Evolutionary conservation across 1,140 invertebrate species (phyloP).

Genomic region (Musca domestica): DNA sequence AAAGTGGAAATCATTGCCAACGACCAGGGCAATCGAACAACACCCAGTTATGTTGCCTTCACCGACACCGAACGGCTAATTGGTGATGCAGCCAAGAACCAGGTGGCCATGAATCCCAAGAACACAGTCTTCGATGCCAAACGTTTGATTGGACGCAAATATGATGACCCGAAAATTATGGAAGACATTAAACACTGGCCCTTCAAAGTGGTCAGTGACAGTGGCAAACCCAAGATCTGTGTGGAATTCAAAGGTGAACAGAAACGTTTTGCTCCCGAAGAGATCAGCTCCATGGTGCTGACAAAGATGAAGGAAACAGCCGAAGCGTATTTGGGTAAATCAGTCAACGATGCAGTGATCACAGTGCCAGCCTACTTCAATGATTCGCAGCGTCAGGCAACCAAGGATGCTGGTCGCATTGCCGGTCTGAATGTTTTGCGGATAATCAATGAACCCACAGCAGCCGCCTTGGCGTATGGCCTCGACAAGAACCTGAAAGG

Average conservation of each 20-base stretch:
- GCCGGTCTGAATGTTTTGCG: conserved; percentile 66
- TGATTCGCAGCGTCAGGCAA: conserved; percentile 65
- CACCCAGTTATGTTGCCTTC: too few relatives aligned
- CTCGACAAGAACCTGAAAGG: conserved; percentile 75
- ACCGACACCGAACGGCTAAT: too few relatives aligned
- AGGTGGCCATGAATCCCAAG: conserved; percentile 75
- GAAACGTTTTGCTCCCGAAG: conserved; percentile 71
- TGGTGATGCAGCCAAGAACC: too few relatives aligned
- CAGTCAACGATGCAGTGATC: conserved; percentile 64
- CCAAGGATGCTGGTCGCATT: conserved; percentile 65
- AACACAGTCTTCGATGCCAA: conserved; percentile 79
- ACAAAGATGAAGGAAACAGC: conserved; percentile 81
- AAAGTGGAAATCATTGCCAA: too few relatives aligned
- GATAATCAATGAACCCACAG: conserved; percentile 72
- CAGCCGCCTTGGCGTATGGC: conserved; percentile 72
- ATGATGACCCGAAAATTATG: conserved; percentile 70
- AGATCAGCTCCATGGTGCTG: conserved; percentile 74
- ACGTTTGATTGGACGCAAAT: conserved; percentile 67
- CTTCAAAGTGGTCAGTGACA: conserved; percentile 67
- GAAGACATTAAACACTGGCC: conserved; percentile 76
- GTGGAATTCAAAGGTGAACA: conserved; percentile 70
- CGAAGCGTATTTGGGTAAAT: conserved; percentile 72
- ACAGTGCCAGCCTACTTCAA: conserved; percentile 65
- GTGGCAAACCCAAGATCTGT: conserved; percentile 67
- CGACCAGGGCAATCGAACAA: too few relatives aligned